Evolutionary conservation across 30 jellyfish, hydroid and myxozoan species (phyloP), one percentile per base, ranked within the genome.

Genomic region (Aurelia coerulea): DNA sequence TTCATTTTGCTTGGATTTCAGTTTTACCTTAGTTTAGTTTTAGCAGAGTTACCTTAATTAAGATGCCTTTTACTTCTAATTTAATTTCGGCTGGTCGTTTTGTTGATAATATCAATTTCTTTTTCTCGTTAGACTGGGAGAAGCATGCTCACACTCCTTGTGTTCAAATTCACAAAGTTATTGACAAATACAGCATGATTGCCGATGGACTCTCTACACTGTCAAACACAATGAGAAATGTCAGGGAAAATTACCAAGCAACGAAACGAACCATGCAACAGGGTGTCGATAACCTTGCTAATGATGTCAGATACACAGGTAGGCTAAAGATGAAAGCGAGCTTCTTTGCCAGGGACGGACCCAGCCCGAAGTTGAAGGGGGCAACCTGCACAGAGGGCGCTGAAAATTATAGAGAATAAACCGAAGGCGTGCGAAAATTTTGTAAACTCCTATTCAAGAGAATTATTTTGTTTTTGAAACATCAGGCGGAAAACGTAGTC

Each of bases 181-280:
- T 77, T 49, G 69, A 19, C 42, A 77, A 77, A 32, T 77, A 77
- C 78, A 60, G 78, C 68, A 77, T 77, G 87, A 77, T 77, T 11
- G 35, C 78, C 31, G 76, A 77, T 62, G 87, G 87, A 3, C 78
- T 77, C n/a, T 33, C 77, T 2, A 14, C 87, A 1, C 66, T 77
- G 59, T 76, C 63, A n/a, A 37, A 60, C 49, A 60, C 87, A 37
- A 34, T 77, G 78, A 64, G 60, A 39, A 64, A 39, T 19, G 74
- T 77, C 17, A 62, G 87, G 12, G 87, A 77, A 35, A 76, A 76
- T 32, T 77, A 77, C 78, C 87, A 77, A 37, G 19, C 87, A 37
- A 77, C 87, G 32, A 77, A 77, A 32, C 42, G 87, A 64, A 58
- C 78, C 15, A 56, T 77, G 87, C 87, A 77, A 77, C 87, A 58